phyloP scores from a whole-genome alignment of 1,140 invertebrate genomes.

The Lysiphlebus fabarum region DNA sequence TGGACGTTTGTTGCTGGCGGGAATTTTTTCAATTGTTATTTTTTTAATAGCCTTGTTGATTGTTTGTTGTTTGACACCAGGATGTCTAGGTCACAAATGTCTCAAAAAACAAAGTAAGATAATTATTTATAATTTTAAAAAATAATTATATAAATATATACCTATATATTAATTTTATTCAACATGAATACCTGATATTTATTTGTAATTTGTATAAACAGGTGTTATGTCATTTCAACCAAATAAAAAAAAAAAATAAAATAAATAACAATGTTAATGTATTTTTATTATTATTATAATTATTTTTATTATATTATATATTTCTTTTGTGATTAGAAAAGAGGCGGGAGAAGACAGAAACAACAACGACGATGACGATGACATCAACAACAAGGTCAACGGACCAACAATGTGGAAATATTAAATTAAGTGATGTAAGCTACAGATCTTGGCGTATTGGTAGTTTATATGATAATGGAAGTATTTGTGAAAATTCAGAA shows the following conservation, averaged over 20 bases:
- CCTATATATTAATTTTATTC: no score
- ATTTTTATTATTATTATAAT: no score
- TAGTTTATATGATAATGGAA: conserved; percentile 50
- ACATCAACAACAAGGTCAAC: conserved; percentile 27
- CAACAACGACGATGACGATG: conserved; percentile 30
- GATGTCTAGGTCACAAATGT: conserved; percentile 52
- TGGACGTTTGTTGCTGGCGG: conserved; percentile 50
- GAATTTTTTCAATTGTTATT: conserved; percentile 39
- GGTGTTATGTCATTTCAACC: no score
- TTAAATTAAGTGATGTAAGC: conserved; percentile 47
- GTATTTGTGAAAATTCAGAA: conserved; percentile 13
- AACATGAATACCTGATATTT: no score
- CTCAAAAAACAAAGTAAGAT: conserved; percentile 46
- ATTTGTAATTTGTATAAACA: no score
- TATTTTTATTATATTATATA: no score
- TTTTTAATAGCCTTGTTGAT: conserved; percentile 45
- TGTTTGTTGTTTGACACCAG: conserved; percentile 52
- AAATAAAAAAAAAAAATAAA: no score
- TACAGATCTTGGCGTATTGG: conserved; percentile 52
- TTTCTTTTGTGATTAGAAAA: neutral
- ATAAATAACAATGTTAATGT: no score
- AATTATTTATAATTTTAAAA: no score
- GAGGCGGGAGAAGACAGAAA: conserved; percentile 24
- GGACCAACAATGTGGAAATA: conserved; percentile 38
- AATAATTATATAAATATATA: neutral